phyloP scores from a whole-genome alignment of 2,797 vertebrate species.

The Melanotaenia trifasciata region DNA sequence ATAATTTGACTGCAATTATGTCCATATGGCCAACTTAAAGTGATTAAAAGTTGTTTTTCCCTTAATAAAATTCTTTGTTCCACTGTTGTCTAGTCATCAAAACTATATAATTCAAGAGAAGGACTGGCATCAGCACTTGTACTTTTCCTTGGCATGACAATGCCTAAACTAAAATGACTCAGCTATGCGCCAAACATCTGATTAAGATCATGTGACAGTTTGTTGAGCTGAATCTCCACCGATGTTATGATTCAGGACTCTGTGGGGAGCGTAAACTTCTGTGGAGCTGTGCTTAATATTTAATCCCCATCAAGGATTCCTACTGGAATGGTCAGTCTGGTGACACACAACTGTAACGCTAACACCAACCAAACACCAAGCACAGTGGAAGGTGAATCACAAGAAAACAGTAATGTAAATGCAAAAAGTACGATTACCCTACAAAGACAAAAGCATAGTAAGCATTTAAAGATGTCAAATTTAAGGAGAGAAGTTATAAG shows the following conservation, averaged over 20 bases:
- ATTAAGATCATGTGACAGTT: constrained; percentile 62
- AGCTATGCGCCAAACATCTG: constrained; percentile 57
- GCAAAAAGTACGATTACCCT: constrained; percentile 36
- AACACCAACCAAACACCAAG: constrained; percentile 24
- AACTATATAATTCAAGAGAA: constrained; percentile 26
- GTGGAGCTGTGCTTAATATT: constrained; percentile 25
- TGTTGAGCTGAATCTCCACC: constrained; percentile 32
- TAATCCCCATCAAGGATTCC: constrained; percentile 12
- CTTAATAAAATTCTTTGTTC: not conserved
- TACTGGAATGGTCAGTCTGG: constrained; percentile 25
- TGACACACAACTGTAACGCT: constrained; percentile 10
- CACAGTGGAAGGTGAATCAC: constrained; percentile 50
- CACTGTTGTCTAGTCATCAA: not conserved
- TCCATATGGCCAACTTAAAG: not conserved
- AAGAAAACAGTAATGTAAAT: constrained; percentile 15
- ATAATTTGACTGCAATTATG: not conserved
- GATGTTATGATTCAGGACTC: constrained; percentile 62
- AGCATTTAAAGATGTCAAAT: constrained; percentile 20
- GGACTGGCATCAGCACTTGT: constrained; percentile 52
- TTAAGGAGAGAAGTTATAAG: constrained; percentile 21
- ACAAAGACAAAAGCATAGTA: constrained; percentile 25
- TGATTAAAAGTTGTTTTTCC: not conserved
- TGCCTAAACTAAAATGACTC: constrained; percentile 55
- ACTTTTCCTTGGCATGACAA: constrained; percentile 43
- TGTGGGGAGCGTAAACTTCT: constrained; percentile 14